These are phyloP conservation scores for Bombyx huttoni DNA, from an alignment of 2,888 invertebrate genomes.

Conservation along the genomic window DNA sequence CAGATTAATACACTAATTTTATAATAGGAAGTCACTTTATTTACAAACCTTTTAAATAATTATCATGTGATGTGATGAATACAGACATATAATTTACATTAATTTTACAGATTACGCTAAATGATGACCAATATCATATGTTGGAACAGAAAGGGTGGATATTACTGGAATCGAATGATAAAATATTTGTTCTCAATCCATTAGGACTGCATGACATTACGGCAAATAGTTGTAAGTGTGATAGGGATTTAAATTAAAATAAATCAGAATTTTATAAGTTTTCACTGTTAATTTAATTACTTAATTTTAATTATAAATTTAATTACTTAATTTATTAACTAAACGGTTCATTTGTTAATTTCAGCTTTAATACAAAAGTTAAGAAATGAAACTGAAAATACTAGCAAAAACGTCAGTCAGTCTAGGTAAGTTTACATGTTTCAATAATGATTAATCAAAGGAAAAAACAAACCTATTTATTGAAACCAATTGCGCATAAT, in stretches of 20 bases:
- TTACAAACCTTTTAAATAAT: too few species aligned
- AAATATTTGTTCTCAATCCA: constrained; percentile 46
- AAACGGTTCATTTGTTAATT: too few species aligned
- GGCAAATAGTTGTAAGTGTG: constrained; percentile 37
- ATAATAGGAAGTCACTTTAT: too few species aligned
- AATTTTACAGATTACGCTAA: constrained; percentile 40
- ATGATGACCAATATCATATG: constrained; percentile 48
- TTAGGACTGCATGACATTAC: constrained; percentile 56
- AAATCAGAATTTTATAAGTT: background rate
- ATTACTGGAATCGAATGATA: constrained; percentile 43
- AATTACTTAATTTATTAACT: too few species aligned
- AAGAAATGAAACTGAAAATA: constrained; percentile 20
- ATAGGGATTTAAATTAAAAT: constrained; percentile 1
- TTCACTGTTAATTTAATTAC: too few species aligned
- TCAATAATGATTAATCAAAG: too few species aligned
- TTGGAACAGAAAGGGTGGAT: constrained; percentile 60
- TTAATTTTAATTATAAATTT: too few species aligned
- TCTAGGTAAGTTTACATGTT: background rate
- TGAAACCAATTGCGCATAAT: too few species aligned
- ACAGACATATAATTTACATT: background rate
- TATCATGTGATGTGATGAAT: too few species aligned
- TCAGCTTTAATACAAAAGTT: constrained; percentile 42
- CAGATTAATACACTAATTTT: too few species aligned
- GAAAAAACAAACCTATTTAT: too few species aligned
- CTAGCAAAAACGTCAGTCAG: background rate